Conservation (phyloP, 2,888 invertebrate species). For the Eupithecia tripunctaria region DNA sequence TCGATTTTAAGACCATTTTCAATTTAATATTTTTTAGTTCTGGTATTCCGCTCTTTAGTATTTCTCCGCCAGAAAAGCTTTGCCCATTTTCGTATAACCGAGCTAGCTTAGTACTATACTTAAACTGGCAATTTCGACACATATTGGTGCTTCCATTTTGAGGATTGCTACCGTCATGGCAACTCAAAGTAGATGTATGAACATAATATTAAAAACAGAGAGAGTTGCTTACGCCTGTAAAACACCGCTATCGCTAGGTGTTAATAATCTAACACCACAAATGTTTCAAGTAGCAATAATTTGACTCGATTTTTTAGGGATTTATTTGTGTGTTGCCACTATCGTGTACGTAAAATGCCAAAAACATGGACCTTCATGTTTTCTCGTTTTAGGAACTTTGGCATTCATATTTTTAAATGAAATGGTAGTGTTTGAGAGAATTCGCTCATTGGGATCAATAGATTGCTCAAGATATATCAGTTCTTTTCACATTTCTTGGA, state of each 20-base stretch:
- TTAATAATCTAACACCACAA: slow-evolving; percentile 7
- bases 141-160: slow-evolving; percentile 73
- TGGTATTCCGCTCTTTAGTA: slow-evolving; percentile 19
- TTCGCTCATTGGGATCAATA: slow-evolving; percentile 9
- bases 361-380: slow-evolving; percentile 41
- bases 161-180: slow-evolving; percentile 55
- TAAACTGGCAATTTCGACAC: slow-evolving; percentile 55
- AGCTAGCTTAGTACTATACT: slow-evolving; percentile 63
- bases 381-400: slow-evolving; percentile 12
- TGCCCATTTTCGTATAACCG: slow-evolving; percentile 45
- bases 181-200: slow-evolving; percentile 20
- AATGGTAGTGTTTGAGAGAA: not conserved
- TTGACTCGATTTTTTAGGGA: slow-evolving; percentile 30
- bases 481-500: not conserved
- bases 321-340: slow-evolving; percentile 41
- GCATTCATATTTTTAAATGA: not conserved
- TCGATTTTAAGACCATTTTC: not conserved
- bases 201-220: slow-evolving; percentile 1
- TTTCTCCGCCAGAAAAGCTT: slow-evolving; percentile 40
- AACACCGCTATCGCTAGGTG: slow-evolving; percentile 13
- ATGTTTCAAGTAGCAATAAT: slow-evolving; percentile 38
- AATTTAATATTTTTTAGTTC: not conserved
- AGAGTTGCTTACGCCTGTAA: slow-evolving; percentile 19
- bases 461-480: slow-evolving; percentile 11
- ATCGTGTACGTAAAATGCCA: slow-evolving; percentile 44